phyloP scores from a whole-genome alignment of 1,140 invertebrate genomes.

The Drosophila orena region DNA sequence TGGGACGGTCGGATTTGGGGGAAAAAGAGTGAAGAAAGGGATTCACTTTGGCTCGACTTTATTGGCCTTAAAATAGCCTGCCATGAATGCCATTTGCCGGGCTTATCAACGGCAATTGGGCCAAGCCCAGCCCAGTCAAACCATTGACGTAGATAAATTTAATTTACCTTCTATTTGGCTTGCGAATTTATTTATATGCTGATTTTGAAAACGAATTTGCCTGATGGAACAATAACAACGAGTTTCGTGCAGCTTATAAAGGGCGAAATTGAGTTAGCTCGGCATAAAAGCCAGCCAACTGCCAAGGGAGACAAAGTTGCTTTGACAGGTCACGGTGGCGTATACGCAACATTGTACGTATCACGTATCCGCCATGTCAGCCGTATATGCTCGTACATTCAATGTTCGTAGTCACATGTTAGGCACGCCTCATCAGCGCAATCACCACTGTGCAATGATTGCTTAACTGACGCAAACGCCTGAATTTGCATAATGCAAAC shows the following conservation, averaged over 20 bases:
- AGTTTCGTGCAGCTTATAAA: constrained; percentile 54
- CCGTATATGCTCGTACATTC: background rate
- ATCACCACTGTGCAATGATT: constrained; percentile 7
- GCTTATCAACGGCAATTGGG: constrained; percentile 74
- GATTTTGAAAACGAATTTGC: constrained; percentile 64
- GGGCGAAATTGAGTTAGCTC: constrained; percentile 67
- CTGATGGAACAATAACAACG: constrained; percentile 54
- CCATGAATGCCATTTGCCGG: constrained; percentile 66
- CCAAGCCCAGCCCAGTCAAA: constrained; percentile 22
- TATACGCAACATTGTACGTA: constrained; percentile 55
- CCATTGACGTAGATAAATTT: constrained; percentile 81
- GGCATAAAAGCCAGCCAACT: constrained; percentile 33
- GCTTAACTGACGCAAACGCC: background rate
- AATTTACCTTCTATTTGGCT: constrained; percentile 61
- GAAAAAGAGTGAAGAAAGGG: constrained; percentile 46
- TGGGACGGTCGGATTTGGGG: constrained; percentile 3
- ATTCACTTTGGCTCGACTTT: constrained; percentile 62
- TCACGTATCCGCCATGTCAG: constrained; percentile 55
- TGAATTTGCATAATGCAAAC: constrained; percentile 39
- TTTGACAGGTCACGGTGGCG: constrained; percentile 43
- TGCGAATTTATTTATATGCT: constrained; percentile 55
- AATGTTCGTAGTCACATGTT: constrained; percentile 8
- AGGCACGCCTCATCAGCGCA: constrained; percentile 20
- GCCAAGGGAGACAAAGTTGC: constrained; percentile 15
- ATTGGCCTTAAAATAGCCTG: constrained; percentile 74